Evolutionary conservation across 2,797 vertebrate species (phyloP).

Genomic region (Ptychadena robeensis): DNA sequence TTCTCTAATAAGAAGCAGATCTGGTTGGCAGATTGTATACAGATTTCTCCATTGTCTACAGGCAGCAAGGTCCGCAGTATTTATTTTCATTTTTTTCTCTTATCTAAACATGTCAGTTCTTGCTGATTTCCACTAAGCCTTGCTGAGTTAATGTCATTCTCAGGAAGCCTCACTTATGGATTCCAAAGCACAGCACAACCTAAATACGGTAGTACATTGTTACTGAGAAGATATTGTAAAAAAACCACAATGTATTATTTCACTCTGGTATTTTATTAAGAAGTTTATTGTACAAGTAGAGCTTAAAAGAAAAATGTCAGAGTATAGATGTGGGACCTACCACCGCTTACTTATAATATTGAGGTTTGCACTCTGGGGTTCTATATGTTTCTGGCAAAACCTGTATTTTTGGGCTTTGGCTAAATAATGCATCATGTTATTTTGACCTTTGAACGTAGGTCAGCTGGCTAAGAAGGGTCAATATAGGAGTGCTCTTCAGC

Average conservation of each 20-base stretch:
- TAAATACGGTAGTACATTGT: background rate
- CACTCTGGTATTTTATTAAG: background rate
- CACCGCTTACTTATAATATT: no score
- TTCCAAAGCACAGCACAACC: background rate
- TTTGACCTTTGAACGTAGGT: no score
- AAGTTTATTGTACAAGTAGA: background rate
- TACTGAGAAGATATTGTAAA: background rate
- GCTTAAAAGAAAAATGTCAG: no score
- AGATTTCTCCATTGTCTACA: conserved; percentile 25
- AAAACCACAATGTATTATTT: background rate
- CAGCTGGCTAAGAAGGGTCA: no score
- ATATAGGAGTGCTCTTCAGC: no score
- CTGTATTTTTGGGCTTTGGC: no score
- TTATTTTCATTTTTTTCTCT: conserved; percentile 42
- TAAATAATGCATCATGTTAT: no score
- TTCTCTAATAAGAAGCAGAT: conserved; percentile 47
- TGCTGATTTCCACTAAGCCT: conserved; percentile 31
- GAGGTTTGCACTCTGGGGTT: no score
- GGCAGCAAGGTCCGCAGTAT: conserved; percentile 18
- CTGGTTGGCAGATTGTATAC: conserved; percentile 33
- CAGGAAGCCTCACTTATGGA: background rate
- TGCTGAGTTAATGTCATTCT: conserved; percentile 12
- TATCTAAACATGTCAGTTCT: conserved; percentile 39
- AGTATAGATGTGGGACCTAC: no score
- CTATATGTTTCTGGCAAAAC: no score